Evolutionary conservation across 2,113 vertebrate genomes (phyloP).

Genomic region (Atrichornis clamosus): DNA sequence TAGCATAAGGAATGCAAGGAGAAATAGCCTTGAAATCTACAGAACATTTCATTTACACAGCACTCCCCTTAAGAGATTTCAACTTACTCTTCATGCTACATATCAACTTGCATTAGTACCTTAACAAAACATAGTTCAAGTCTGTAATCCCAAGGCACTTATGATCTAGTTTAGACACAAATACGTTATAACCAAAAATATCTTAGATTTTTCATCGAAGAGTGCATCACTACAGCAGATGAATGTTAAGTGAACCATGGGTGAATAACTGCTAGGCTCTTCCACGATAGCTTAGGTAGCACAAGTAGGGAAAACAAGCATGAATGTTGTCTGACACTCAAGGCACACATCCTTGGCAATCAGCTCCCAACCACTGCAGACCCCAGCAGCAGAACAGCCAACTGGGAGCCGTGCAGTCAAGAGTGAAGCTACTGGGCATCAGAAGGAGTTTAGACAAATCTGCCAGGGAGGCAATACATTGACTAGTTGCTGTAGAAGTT

Average conservation of each 20-base stretch:
- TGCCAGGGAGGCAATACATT: neutral
- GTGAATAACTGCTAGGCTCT: neutral
- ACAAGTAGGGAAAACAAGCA: neutral
- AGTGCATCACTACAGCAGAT: neutral
- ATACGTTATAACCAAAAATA: neutral
- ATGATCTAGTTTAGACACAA: neutral
- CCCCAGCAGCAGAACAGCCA: rapidly evolving
- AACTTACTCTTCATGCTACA: neutral
- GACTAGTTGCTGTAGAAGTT: neutral
- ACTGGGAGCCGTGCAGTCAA: rapidly evolving
- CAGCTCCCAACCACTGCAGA: neutral
- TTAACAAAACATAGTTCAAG: neutral
- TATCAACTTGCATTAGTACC: neutral
- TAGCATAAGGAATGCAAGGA: neutral
- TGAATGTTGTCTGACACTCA: neutral
- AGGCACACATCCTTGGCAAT: neutral
- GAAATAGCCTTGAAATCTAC: neutral
- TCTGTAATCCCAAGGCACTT: neutral
- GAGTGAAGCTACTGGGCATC: neutral
- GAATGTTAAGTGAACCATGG: neutral
- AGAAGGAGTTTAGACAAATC: neutral
- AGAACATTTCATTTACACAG: neutral
- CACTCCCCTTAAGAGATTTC: neutral
- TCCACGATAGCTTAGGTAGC: neutral
- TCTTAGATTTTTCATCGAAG: neutral